These are phyloP conservation scores for Chymomyza amoena DNA, from an alignment of 2,888 invertebrate genomes.

Conservation along the genomic window DNA sequence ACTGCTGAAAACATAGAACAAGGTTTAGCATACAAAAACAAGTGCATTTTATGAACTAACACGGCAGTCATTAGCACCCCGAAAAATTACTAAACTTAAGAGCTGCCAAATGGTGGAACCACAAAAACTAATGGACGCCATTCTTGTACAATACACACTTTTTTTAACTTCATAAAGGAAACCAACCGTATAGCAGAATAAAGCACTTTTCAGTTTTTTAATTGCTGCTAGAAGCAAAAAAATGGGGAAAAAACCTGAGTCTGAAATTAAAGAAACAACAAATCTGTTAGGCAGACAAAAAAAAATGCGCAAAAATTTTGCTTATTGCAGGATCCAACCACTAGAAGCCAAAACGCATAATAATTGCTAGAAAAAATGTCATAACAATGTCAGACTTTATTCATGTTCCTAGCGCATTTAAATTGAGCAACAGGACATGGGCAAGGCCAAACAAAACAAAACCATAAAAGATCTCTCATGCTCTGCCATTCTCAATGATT, in stretches of 20 bases:
- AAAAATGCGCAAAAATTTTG: slow-evolving; percentile 1
- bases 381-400: background rate
- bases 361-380: slow-evolving; percentile 16
- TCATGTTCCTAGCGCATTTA: background rate
- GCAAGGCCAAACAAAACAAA: background rate
- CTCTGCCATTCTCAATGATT: background rate
- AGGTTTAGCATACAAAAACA: background rate
- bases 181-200: slow-evolving; percentile 20
- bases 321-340: background rate
- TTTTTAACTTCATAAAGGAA: background rate
- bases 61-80: slow-evolving; percentile 39
- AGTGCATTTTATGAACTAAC: slow-evolving; percentile 27
- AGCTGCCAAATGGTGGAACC: background rate
- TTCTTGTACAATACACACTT: background rate
- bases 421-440: background rate
- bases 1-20: slow-evolving; percentile 8
- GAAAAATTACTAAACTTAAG: slow-evolving; percentile 5
- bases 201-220: slow-evolving; percentile 36
- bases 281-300: background rate
- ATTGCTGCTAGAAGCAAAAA: slow-evolving; percentile 27
- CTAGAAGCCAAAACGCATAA: slow-evolving; percentile 24
- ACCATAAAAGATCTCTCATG: background rate
- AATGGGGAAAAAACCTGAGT: background rate
- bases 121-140: background rate
- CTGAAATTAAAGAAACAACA: no score